A percentile compares a stretch with the other conserved stretches of the same genome.
These are phyloP conservation scores for Pseudochirops corinnae DNA, from an alignment of 2,797 vertebrate genomes.

Conservation along the genomic window DNA sequence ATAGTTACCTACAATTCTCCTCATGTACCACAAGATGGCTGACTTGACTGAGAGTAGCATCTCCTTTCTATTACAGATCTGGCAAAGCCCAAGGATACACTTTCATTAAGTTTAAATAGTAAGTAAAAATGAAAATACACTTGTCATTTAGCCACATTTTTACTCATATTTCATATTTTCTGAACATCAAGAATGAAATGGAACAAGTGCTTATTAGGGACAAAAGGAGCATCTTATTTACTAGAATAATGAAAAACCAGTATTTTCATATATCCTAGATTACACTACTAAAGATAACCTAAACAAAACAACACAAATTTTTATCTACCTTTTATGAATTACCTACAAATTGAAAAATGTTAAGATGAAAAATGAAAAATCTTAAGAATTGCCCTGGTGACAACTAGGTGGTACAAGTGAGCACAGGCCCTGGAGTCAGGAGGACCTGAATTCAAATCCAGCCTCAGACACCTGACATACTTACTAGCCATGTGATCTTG, in stretches of 20 bases:
- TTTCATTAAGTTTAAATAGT: neutral
- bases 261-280: neutral
- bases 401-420: too few relatives aligned
- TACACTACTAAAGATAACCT: neutral
- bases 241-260: neutral
- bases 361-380: neutral
- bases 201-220: neutral
- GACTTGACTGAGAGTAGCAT: neutral
- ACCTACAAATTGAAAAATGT: neutral
- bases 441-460: too few relatives aligned
- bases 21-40: neutral
- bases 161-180: neutral
- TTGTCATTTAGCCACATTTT: neutral
- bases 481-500: too few relatives aligned
- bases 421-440: too few relatives aligned
- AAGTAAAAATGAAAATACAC: neutral
- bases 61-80: neutral
- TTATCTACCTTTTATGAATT: neutral
- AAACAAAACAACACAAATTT: neutral
- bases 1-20: neutral
- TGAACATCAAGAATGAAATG: neutral
- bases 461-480: too few relatives aligned
- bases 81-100: neutral
- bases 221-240: neutral
- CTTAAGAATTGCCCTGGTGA: too few relatives aligned